A percentile compares a stretch with the other conserved stretches of the same genome.
Evolutionary conservation across 1,140 invertebrate species (phyloP).

Genomic region (Pogonus chalceus): DNA sequence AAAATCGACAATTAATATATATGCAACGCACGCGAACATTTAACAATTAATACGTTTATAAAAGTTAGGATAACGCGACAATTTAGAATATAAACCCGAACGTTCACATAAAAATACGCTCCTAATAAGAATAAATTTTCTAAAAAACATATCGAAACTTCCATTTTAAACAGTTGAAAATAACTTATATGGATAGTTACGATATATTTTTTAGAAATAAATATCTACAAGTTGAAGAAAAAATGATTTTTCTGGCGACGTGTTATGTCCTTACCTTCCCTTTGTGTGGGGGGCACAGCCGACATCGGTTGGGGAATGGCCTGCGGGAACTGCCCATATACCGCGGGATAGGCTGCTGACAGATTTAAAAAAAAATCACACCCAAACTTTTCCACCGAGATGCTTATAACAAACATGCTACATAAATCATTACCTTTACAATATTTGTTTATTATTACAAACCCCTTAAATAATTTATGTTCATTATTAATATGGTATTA

Average conservation of each 20-base stretch:
- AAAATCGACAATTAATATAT: background rate
- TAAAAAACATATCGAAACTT: too few relatives aligned
- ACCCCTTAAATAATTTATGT: too few relatives aligned
- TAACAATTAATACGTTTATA: too few relatives aligned
- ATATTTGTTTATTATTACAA: too few relatives aligned
- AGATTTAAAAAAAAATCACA: conserved; percentile 50
- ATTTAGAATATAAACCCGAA: too few relatives aligned
- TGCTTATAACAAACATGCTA: conserved; percentile 1
- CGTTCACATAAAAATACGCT: too few relatives aligned
- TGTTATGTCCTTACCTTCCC: conserved; percentile 76
- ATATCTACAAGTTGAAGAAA: background rate
- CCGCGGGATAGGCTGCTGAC: conserved; percentile 85
- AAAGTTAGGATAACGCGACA: too few relatives aligned
- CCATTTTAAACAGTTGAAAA: too few relatives aligned
- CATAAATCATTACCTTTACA: background rate
- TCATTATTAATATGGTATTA: too few relatives aligned
- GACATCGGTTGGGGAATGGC: conserved; percentile 85
- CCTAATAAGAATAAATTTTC: too few relatives aligned
- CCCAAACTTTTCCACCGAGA: conserved; percentile 32
- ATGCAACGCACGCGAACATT: background rate
- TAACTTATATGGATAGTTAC: too few relatives aligned
- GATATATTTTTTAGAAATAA: too few relatives aligned
- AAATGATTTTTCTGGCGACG: background rate
- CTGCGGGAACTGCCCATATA: conserved; percentile 93
- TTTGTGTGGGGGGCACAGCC: conserved; percentile 79